Percentiles rank a stretch among this genome's conserved stretches.
Conservation (phyloP, 2,888 invertebrate species). For the Argyresthia goedartella region DNA sequence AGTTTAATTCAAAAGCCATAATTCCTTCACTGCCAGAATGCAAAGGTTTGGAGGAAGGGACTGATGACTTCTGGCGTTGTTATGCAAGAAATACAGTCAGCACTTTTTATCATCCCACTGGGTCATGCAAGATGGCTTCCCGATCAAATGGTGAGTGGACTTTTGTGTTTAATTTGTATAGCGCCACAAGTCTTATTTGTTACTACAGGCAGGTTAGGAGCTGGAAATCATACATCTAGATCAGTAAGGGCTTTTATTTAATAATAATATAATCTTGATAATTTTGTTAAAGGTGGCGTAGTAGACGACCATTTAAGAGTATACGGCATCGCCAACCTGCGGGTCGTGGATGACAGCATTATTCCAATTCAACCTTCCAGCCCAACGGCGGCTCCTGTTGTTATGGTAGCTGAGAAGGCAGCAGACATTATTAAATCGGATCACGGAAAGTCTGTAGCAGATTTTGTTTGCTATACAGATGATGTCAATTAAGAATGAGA, state of each 20-base stretch:
- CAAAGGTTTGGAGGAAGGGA: slow-evolving; percentile 13
- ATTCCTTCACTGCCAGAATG: slow-evolving; percentile 11
- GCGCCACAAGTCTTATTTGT: too few species aligned
- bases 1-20: slow-evolving; percentile 23
- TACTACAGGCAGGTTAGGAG: too few species aligned
- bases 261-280: too few species aligned
- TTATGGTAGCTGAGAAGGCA: slow-evolving; percentile 82
- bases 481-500: background rate
- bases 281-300: slow-evolving; percentile 49
- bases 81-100: slow-evolving; percentile 71
- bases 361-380: slow-evolving; percentile 80
- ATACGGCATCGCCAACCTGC: slow-evolving; percentile 70
- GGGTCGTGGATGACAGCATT: slow-evolving; percentile 78
- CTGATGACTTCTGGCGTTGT: slow-evolving; percentile 77
- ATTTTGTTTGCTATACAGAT: background rate
- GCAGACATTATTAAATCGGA: slow-evolving; percentile 75
- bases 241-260: too few species aligned
- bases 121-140: slow-evolving; percentile 76
- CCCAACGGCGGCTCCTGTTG: slow-evolving; percentile 79
- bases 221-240: too few species aligned
- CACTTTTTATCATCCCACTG: slow-evolving; percentile 77
- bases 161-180: slow-evolving; percentile 44
- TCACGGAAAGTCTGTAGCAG: slow-evolving; percentile 14
- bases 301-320: slow-evolving; percentile 73
- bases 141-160: slow-evolving; percentile 17